phyloP scores from a whole-genome alignment of 2,888 invertebrate species.

The Zonitis immaculata region DNA sequence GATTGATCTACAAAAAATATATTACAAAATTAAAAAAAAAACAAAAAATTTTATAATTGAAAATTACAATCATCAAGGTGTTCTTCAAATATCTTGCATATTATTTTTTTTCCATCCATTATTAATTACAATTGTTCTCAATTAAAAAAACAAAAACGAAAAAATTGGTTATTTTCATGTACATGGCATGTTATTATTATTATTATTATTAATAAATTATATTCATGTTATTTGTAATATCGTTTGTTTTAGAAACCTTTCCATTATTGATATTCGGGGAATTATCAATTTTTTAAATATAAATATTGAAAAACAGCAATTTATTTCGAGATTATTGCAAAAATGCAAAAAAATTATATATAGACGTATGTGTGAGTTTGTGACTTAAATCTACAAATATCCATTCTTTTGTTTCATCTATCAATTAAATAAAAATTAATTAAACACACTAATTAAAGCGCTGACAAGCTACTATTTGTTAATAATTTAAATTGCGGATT shows the following conservation, averaged over 20 bases:
- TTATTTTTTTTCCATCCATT: not conserved
- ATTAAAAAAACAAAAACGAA: not conserved
- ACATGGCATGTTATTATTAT: slow-evolving; percentile 21
- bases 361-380: not conserved
- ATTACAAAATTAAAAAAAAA: not conserved
- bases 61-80: not conserved
- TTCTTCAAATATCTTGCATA: not conserved
- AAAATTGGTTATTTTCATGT: slow-evolving; percentile 1
- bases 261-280: no score
- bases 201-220: no score
- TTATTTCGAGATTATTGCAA: not conserved
- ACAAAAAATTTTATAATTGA: not conserved
- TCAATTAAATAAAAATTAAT: no score
- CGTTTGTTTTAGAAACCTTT: not conserved
- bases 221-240: not conserved
- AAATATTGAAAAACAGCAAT: not conserved
- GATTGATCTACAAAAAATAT: not conserved
- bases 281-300: no score
- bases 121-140: not conserved
- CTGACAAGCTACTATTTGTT: no score
- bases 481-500: no score
- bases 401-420: no score
- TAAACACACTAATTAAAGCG: no score
- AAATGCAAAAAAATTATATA: not conserved
- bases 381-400: no score